phyloP scores from a whole-genome alignment of 2,113 vertebrate species.

The Procavia capensis region DNA sequence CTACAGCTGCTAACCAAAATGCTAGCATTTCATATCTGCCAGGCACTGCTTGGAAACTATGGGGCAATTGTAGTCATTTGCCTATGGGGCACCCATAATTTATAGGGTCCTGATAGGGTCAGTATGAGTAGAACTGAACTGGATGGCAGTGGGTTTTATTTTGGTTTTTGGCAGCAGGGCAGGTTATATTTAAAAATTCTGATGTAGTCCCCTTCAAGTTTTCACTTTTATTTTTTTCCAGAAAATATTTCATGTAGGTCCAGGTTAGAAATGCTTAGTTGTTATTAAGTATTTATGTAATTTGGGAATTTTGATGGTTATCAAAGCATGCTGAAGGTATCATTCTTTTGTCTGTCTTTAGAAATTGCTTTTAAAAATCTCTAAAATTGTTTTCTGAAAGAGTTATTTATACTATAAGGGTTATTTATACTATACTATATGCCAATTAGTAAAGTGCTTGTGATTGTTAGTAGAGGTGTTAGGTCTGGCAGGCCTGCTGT shows the following conservation, averaged over 20 bases:
- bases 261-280: constrained; percentile 62
- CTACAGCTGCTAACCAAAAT: too few species aligned
- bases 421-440: constrained; percentile 55
- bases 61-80: too few species aligned
- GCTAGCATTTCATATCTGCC: too few species aligned
- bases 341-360: constrained; percentile 62
- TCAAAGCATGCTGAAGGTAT: constrained; percentile 68
- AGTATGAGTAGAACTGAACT: too few species aligned
- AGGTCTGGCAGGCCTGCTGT: constrained; percentile 24
- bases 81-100: too few species aligned
- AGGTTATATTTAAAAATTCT: too few species aligned
- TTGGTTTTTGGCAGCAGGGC: too few species aligned
- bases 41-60: too few species aligned
- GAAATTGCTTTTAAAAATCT: constrained; percentile 69
- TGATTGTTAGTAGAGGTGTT: constrained; percentile 52
- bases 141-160: too few species aligned
- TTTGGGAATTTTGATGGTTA: constrained; percentile 68
- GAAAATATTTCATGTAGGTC: background rate
- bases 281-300: constrained; percentile 74
- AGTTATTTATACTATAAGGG: constrained; percentile 52
- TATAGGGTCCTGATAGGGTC: too few species aligned
- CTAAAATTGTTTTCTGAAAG: constrained; percentile 71
- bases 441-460: constrained; percentile 54
- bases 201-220: constrained; percentile 28
- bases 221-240: constrained; percentile 49